Evolutionary conservation across 2,113 vertebrate genomes (phyloP).

Genomic region (Phaethon lepturus): DNA sequence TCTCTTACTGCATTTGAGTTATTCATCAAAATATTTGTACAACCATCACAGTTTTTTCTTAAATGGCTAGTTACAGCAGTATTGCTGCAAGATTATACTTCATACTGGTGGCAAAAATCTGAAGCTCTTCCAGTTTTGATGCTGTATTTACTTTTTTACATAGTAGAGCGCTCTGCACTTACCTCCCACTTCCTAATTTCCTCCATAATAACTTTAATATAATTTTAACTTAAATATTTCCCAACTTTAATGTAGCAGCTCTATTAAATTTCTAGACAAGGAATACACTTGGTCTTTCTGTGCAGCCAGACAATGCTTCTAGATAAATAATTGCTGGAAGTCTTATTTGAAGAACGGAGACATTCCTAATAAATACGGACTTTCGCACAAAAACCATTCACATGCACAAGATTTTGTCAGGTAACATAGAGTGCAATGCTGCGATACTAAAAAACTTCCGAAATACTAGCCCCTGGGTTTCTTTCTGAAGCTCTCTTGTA

Average conservation of each 20-base stretch:
- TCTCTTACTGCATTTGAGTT: background rate
- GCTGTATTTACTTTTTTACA: background rate
- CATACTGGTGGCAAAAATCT: background rate
- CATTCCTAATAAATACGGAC: background rate
- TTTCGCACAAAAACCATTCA: background rate
- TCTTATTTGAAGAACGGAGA: background rate
- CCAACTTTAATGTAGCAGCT: background rate
- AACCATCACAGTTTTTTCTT: background rate
- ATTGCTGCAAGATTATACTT: background rate
- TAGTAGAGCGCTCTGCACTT: background rate
- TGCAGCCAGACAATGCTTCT: background rate
- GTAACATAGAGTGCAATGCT: background rate
- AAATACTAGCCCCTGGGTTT: background rate
- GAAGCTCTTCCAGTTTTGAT: background rate
- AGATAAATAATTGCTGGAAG: background rate
- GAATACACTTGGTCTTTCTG: background rate
- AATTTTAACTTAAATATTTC: background rate
- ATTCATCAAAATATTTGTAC: background rate
- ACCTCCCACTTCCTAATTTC: background rate
- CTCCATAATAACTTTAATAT: background rate
- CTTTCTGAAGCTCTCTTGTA: accelerated
- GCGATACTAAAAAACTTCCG: background rate
- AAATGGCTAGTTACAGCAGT: background rate
- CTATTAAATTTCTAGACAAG: background rate
- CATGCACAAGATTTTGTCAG: background rate